These are phyloP conservation scores for Catagonus wagneri DNA, from an alignment of 2,113 vertebrate genomes.

Conservation along the genomic window DNA sequence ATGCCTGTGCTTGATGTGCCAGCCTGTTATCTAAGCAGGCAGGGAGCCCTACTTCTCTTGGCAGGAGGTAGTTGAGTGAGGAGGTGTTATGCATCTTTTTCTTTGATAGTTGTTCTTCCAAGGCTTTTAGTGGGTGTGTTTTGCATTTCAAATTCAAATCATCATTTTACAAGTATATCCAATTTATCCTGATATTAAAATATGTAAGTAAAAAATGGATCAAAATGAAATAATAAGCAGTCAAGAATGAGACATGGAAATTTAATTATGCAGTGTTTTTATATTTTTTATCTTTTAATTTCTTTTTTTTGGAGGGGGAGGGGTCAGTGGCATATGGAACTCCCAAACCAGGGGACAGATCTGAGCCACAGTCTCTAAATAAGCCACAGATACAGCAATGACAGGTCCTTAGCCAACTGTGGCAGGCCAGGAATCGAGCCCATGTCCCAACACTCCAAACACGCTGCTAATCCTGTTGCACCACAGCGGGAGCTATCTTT, in stretches of 20 bases:
- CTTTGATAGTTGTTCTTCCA: neutral
- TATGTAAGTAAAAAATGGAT: neutral
- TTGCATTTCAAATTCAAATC: constrained; percentile 42
- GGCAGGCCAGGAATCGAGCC: too few relatives aligned
- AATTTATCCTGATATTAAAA: neutral
- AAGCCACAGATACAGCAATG: too few relatives aligned
- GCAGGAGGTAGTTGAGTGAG: neutral
- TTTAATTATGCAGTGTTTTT: neutral
- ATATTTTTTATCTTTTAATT: too few relatives aligned
- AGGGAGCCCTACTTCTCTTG: neutral
- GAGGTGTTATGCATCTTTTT: neutral
- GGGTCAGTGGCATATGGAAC: too few relatives aligned
- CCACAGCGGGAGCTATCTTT: neutral
- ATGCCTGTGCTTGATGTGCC: neutral
- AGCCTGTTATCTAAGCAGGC: neutral
- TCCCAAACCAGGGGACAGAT: too few relatives aligned
- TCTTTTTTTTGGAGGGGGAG: too few relatives aligned
- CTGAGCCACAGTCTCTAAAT: too few relatives aligned
- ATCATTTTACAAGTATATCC: neutral
- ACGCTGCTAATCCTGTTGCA: too few relatives aligned
- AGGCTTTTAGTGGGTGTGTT: neutral
- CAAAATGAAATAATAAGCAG: neutral
- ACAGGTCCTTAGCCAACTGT: too few relatives aligned
- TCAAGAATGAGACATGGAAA: neutral
- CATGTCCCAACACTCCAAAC: too few relatives aligned